Evolutionary conservation across 2,888 invertebrate species (phyloP).

Genomic region (Artemia sp.): DNA sequence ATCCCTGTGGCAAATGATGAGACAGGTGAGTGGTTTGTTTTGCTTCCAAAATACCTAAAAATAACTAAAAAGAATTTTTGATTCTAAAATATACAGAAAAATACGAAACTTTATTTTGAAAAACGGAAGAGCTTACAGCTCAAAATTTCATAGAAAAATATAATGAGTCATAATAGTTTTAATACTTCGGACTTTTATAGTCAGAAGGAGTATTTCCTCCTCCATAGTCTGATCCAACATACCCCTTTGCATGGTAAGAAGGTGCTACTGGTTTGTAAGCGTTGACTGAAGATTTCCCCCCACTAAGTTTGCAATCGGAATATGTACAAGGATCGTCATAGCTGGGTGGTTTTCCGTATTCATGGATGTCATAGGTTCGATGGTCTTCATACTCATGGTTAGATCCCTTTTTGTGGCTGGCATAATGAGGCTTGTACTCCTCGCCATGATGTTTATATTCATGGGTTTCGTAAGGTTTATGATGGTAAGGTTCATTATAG

Average conservation of each 20-base stretch:
- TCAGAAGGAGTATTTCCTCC: slow-evolving; percentile 5
- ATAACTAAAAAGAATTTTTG: too few species aligned
- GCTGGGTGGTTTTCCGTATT: neutral
- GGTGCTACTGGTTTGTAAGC: neutral
- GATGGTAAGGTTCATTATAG: neutral
- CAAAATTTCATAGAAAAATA: too few species aligned
- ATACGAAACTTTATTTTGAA: too few species aligned
- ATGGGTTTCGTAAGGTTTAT: neutral
- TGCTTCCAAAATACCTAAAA: too few species aligned
- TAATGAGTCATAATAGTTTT: neutral
- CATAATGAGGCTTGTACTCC: neutral
- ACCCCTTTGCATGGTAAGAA: neutral
- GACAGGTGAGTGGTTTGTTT: too few species aligned
- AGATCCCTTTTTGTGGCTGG: neutral
- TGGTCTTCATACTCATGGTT: neutral
- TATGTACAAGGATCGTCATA: neutral
- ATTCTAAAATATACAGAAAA: too few species aligned
- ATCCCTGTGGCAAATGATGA: too few species aligned
- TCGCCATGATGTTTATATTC: neutral
- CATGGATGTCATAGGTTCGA: neutral
- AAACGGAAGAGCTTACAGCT: too few species aligned
- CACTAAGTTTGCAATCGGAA: neutral
- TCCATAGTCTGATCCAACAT: neutral
- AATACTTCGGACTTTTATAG: neutral
- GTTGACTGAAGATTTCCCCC: neutral